Evolutionary conservation across 2,113 vertebrate species (phyloP), one percentile per base, ranked within the genome.

Genomic region (Marmota monax): DNA sequence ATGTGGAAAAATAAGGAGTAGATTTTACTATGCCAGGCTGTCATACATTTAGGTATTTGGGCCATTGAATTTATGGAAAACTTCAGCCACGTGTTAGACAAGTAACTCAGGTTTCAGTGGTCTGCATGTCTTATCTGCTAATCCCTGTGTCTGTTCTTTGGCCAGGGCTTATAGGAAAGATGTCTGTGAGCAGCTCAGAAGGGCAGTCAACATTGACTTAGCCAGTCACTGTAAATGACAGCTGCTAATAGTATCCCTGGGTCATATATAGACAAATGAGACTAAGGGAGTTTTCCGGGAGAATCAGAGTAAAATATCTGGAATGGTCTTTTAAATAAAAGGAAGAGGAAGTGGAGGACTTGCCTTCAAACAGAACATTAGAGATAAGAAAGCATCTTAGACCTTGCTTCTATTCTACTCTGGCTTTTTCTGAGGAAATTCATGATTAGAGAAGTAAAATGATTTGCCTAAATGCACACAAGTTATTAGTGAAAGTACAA

Each of bases 321-420:
- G 17, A 84, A 73, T 51, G 34, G 22, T 29, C 23, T 96, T 77
- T 92, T 51, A 93, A 86, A 78, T 27, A 53, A 32, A n/a, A 89
- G 45, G 72, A 94, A 83, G 4, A 77, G 18, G 20, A 88, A 82
- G 27, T 58, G 7, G 22, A 82, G 32, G 17, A 72, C 27, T 39
- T 94, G n/a, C 32, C 23, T 73, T 93, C 22, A 91, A 74, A 69
- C 1, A 79, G 42, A 63, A 94, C 74, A 39, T 29, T 77, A 70
- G 12, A 83, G 20, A 92, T 27, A 11, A 86, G 51, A 48, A 65
- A 34, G 20, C 27, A 88, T 83, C 34, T 63, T 84, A 80, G 20
- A 67, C 14, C 73, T 48, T 88, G 48, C n/a, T 86, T 96, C 39
- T 69, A 18, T 51, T 72, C 73, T 80, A 67, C 20, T 8, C 45